Percentiles rank a stretch among this genome's conserved stretches.
Conservation (phyloP, 2,888 invertebrate genomes). For the Drosophila prolongata region DNA sequence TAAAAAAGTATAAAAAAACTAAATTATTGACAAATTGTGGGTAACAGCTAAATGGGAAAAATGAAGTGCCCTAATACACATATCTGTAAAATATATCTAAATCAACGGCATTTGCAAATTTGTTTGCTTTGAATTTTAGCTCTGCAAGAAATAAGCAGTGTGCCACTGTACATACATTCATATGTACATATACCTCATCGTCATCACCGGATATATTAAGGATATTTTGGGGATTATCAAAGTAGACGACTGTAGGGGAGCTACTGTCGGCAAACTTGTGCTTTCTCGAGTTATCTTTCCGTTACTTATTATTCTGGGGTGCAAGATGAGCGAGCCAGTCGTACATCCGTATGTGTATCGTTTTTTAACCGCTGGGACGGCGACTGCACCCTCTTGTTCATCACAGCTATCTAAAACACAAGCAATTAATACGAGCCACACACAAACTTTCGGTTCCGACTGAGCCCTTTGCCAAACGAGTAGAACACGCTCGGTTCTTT, state of each 20-base stretch:
- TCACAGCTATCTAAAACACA: conserved; percentile 9
- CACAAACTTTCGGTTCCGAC: conserved; percentile 6
- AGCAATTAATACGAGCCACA: conserved; percentile 8
- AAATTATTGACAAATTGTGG: too few species aligned
- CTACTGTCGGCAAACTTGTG: too few species aligned
- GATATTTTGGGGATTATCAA: neutral
- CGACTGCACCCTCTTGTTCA: conserved; percentile 10
- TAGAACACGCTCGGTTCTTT: conserved; percentile 5
- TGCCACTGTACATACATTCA: conserved; percentile 1
- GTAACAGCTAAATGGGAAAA: too few species aligned
- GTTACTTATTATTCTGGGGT: neutral
- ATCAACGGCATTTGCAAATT: too few species aligned
- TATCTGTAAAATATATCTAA: too few species aligned
- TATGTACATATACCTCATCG: neutral
- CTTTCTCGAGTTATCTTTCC: neutral
- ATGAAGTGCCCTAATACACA: too few species aligned
- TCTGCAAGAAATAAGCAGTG: neutral
- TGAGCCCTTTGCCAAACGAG: conserved; percentile 8
- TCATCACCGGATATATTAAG: conserved; percentile 1
- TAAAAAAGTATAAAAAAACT: too few species aligned
- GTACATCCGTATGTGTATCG: neutral
- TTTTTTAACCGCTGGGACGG: neutral
- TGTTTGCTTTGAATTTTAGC: neutral
- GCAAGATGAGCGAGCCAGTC: neutral
- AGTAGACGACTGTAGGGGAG: too few species aligned